Evolutionary conservation across 2,113 vertebrate genomes (phyloP).

Genomic region (Ancistrus triradiatus): DNA sequence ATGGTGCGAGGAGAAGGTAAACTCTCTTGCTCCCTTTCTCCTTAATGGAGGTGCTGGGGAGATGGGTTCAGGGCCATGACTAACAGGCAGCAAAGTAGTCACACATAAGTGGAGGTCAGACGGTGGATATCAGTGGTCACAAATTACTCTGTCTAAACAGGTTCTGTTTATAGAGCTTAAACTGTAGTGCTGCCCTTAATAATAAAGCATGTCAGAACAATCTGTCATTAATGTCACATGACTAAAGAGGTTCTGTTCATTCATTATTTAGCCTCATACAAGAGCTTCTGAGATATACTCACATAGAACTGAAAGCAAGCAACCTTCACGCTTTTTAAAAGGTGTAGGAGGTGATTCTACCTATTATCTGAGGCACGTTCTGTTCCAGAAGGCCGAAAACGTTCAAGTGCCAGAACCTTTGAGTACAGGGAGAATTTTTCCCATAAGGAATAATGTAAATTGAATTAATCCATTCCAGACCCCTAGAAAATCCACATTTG

Average conservation of each 20-base stretch:
- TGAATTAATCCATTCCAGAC: no score
- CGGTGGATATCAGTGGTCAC: conserved; percentile 14
- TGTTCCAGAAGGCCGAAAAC: no score
- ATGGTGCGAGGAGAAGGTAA: conserved; percentile 7
- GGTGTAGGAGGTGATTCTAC: no score
- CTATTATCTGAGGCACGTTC: no score
- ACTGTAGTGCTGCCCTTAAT: background rate
- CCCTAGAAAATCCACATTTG: no score
- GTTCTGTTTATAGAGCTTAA: background rate
- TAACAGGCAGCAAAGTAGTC: conserved; percentile 32
- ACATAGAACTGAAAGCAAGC: no score
- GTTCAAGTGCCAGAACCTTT: no score
- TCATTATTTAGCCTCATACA: background rate
- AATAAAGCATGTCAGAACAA: background rate
- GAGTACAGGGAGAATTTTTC: no score
- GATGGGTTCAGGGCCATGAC: conserved; percentile 30
- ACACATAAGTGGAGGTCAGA: conserved; percentile 36
- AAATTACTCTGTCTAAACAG: conserved; percentile 8
- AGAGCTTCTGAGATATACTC: no score
- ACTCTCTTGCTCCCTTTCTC: conserved; percentile 25
- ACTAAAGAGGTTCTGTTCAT: background rate
- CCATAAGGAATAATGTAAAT: no score
- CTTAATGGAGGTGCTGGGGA: conserved; percentile 34
- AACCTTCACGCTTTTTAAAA: no score
- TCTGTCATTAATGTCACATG: background rate